These are phyloP conservation scores for Dasysyrphus tricinctus DNA, from an alignment of 2,888 invertebrate genomes.

Conservation along the genomic window DNA sequence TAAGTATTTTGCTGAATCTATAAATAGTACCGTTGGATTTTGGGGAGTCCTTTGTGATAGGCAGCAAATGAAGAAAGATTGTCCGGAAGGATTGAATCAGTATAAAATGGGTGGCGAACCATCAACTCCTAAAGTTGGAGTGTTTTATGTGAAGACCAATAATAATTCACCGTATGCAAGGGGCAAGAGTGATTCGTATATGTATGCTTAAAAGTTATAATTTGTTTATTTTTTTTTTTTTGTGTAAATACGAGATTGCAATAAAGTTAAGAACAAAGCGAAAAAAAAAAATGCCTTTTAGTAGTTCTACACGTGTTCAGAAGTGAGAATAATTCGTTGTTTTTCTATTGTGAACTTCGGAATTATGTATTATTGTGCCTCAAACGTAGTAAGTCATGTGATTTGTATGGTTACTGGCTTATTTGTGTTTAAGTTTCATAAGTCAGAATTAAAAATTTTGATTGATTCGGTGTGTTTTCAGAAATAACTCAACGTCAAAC, in stretches of 20 bases:
- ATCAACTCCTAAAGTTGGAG: conserved; percentile 80
- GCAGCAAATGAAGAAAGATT: conserved; percentile 77
- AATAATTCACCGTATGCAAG: conserved; percentile 79
- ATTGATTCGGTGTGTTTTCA: too few species aligned
- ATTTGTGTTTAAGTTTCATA: too few species aligned
- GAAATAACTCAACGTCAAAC: too few species aligned
- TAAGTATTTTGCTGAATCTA: conserved; percentile 81
- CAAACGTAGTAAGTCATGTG: too few species aligned
- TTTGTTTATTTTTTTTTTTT: neutral
- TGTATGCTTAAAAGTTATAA: conserved; percentile 13
- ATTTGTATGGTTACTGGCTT: too few species aligned
- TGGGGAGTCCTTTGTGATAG: conserved; percentile 80
- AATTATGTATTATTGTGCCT: too few species aligned
- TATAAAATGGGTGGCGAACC: conserved; percentile 83
- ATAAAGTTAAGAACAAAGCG: too few species aligned
- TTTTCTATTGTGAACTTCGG: too few species aligned
- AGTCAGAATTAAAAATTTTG: too few species aligned
- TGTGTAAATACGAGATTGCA: neutral
- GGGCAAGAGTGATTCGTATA: conserved; percentile 74
- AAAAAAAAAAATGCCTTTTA: too few species aligned
- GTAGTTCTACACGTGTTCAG: too few species aligned
- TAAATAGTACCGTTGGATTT: conserved; percentile 80
- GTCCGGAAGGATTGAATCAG: conserved; percentile 78
- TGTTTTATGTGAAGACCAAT: conserved; percentile 81
- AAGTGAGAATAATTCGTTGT: too few species aligned